A percentile compares a stretch with the other conserved stretches of the same genome.
Evolutionary conservation across 64 coral and sea anemone genomes (phyloP).

Genomic region (Pocillopora verrucosa): DNA sequence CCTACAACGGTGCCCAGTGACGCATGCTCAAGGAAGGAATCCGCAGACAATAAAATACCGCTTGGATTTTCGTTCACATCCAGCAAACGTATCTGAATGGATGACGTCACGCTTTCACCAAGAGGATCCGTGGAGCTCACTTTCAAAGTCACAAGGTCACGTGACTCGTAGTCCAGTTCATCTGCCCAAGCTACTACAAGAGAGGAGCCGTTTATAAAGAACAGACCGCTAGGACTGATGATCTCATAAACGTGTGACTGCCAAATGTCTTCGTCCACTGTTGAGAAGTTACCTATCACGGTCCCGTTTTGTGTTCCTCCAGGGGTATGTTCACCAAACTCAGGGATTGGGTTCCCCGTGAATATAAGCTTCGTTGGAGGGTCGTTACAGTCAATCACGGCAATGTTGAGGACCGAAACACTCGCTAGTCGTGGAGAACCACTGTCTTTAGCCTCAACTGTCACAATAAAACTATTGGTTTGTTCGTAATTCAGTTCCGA

Average conservation of each 20-base stretch:
- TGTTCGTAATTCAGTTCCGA: conserved; percentile 60
- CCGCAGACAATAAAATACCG: conserved; percentile 58
- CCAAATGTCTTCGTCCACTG: conserved; percentile 69
- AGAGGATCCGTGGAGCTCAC: conserved; percentile 57
- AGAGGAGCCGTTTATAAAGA: conserved; percentile 51
- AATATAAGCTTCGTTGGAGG: conserved; percentile 57
- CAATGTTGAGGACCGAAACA: conserved; percentile 43
- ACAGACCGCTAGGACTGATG: neutral
- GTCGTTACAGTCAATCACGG: conserved; percentile 64
- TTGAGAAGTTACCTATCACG: conserved; percentile 66
- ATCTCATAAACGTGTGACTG: conserved; percentile 67
- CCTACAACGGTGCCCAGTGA: conserved; percentile 58
- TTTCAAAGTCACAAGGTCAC: conserved; percentile 30
- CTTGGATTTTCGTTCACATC: conserved; percentile 77
- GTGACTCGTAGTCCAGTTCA: conserved; percentile 56
- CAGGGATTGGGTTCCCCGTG: conserved; percentile 33
- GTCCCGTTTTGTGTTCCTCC: conserved; percentile 57
- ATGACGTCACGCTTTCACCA: conserved; percentile 59
- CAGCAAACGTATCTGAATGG: conserved; percentile 47
- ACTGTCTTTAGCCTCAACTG: conserved; percentile 59
- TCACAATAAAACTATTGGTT: conserved; percentile 15
- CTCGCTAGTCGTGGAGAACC: conserved; percentile 52
- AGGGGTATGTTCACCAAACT: conserved; percentile 13
- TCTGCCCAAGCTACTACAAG: conserved; percentile 53
- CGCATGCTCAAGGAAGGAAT: conserved; percentile 68